Evolutionary conservation across 2,113 vertebrate genomes (phyloP), one percentile per base, ranked within the genome.

Genomic region (Rafetus swinhoei): DNA sequence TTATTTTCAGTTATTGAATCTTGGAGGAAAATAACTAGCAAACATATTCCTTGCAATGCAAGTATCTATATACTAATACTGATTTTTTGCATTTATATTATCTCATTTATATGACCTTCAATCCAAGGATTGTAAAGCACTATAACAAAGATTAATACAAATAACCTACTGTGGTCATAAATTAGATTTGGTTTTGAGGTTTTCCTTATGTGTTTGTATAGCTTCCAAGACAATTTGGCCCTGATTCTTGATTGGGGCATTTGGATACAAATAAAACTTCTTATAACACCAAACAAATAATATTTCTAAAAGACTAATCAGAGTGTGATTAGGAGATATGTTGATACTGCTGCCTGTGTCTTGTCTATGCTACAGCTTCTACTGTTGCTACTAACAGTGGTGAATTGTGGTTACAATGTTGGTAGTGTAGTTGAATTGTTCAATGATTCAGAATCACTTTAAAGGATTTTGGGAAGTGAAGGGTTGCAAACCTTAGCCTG

Each of bases 131-230:
- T 19, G 15, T 62, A 85, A 72, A 21, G 19, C 7, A 79, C 16
- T 79, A 35, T 21, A 85, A 24, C 1, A 85, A 88, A 81, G 50
- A 88, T 90, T 84, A 56, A 88, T 16, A 50, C 21, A 91, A 94
- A 92, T 72, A 79, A 84, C 21, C 21, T 77, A 50, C 11, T 50
- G 11, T 11, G 50, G 13, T 21, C 11, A 1, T 39, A 89, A 82
- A 18, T 62, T 9, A 1, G 1, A 87, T 4, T 7, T 54, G 52
- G 95, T 65, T 92, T 39, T 62, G 16, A 2, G 15, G 13, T 1
- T 14, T 0, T n/a, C 88, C 24, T 55, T 72, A 9, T 0, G 4
- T 72, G 65, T 35, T 72, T 72, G 0, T 8, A 53, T 5, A 27
- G 21, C 10, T 39, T 15, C 77, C 57, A 72, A 65, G n/a, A 87